Conservation (phyloP, 2,797 vertebrate species). For the Microchirus variegatus region DNA sequence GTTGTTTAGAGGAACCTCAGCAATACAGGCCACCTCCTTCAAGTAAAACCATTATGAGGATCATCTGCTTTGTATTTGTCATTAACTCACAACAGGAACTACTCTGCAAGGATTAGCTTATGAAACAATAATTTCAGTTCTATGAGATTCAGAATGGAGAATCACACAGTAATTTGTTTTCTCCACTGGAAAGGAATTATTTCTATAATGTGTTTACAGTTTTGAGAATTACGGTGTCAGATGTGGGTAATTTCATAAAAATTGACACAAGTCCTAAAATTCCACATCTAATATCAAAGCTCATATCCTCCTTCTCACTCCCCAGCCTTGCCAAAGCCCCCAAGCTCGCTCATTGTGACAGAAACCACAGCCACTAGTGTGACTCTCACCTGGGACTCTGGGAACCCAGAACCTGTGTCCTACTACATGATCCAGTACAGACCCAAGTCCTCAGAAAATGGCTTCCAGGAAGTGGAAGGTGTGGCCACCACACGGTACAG, state of each 20-base stretch:
- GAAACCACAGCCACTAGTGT: constrained; percentile 96
- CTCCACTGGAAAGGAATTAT: constrained; percentile 20
- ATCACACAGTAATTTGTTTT: constrained; percentile 27
- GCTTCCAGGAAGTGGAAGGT: constrained; percentile 93
- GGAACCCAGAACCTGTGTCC: constrained; percentile 91
- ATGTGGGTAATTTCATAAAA: too few relatives aligned
- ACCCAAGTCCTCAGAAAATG: constrained; percentile 83
- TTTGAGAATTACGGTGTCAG: constrained; percentile 10
- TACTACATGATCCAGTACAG: constrained; percentile 96
- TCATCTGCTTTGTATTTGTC: constrained; percentile 34
- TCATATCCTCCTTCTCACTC: constrained; percentile 17
- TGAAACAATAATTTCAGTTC: constrained; percentile 38
- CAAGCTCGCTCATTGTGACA: constrained; percentile 88
- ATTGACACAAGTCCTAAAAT: constrained; percentile 4
- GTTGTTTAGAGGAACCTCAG: constrained; percentile 65
- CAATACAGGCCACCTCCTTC: constrained; percentile 44
- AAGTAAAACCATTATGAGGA: constrained; percentile 54
- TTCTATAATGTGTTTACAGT: constrained; percentile 11
- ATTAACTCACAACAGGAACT: constrained; percentile 33
- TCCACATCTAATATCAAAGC: constrained; percentile 15
- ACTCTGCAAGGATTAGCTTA: constrained; percentile 39
- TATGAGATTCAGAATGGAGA: constrained; percentile 28
- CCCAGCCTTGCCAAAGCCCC: constrained; percentile 93
- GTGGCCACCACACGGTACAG: constrained; percentile 96
- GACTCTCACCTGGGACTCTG: constrained; percentile 95